Conservation (phyloP, 1,140 invertebrate genomes). For the Drosophila bocqueti region DNA sequence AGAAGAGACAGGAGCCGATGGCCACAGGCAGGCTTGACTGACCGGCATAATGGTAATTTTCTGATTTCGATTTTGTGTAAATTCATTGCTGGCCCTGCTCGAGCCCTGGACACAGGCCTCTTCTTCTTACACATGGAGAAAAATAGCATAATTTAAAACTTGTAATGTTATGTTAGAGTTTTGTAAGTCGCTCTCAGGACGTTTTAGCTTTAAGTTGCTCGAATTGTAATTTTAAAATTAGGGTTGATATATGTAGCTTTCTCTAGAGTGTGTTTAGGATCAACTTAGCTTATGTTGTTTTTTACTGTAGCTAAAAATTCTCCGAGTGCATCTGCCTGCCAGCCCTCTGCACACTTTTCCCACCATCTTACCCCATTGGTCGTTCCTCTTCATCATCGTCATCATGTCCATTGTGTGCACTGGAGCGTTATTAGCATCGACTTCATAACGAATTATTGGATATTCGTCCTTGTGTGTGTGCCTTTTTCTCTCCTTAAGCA, state of each 20-base stretch:
- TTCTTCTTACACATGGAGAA: conserved; percentile 12
- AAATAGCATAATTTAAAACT: background rate
- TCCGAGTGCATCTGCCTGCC: conserved; percentile 27
- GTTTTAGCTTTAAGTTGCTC: too few relatives aligned
- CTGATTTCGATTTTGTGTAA: conserved; percentile 83
- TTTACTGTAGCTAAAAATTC: background rate
- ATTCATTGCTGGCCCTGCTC: conserved; percentile 70
- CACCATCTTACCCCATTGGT: conserved; percentile 14
- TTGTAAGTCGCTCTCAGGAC: background rate
- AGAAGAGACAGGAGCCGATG: background rate
- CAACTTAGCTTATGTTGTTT: background rate
- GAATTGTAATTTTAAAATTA: background rate
- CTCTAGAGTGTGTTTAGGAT: too few relatives aligned
- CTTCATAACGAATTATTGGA: conserved; percentile 81
- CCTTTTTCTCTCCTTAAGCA: conserved; percentile 9
- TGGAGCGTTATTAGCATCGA: conserved; percentile 79
- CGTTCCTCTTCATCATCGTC: conserved; percentile 46
- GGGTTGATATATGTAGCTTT: background rate
- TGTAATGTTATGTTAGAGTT: too few relatives aligned
- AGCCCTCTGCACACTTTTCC: conserved; percentile 12
- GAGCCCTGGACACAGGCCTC: conserved; percentile 26
- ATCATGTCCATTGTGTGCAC: conserved; percentile 72
- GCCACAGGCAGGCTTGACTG: conserved; percentile 54
- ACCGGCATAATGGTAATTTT: conserved; percentile 79
- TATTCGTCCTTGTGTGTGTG: conserved; percentile 54